phyloP scores from a whole-genome alignment of 2,113 vertebrate species.

The Apaloderma vittatum region DNA sequence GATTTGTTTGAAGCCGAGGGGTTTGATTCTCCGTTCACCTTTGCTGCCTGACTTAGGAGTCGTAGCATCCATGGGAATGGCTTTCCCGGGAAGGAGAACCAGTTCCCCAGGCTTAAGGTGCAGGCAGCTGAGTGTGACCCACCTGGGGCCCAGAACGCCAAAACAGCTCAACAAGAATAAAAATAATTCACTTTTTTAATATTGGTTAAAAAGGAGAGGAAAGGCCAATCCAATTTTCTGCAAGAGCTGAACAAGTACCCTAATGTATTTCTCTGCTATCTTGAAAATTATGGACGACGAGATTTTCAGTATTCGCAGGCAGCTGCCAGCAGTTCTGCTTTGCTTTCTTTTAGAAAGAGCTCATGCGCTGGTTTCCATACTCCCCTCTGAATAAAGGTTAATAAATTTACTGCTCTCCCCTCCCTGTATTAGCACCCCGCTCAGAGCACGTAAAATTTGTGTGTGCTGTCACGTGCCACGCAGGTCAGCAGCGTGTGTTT shows the following conservation, averaged over 20 bases:
- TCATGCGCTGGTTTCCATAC: background rate
- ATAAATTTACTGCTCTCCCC: background rate
- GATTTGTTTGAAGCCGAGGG: background rate
- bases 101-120: background rate
- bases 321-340: background rate
- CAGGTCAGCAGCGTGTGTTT: background rate
- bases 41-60: background rate
- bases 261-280: background rate
- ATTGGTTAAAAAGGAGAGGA: background rate
- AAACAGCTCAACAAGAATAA: background rate
- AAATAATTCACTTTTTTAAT: background rate
- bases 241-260: background rate
- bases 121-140: background rate
- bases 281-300: background rate
- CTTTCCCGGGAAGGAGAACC: background rate
- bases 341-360: background rate
- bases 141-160: background rate
- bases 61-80: background rate
- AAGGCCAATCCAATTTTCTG: background rate
- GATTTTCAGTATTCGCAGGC: background rate
- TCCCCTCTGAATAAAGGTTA: background rate
- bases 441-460: background rate
- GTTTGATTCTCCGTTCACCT: background rate
- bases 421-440: rapidly evolving
- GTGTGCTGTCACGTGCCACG: too few relatives aligned